phyloP scores from a whole-genome alignment of 2,797 vertebrate genomes.

The Sebastes reedi region DNA sequence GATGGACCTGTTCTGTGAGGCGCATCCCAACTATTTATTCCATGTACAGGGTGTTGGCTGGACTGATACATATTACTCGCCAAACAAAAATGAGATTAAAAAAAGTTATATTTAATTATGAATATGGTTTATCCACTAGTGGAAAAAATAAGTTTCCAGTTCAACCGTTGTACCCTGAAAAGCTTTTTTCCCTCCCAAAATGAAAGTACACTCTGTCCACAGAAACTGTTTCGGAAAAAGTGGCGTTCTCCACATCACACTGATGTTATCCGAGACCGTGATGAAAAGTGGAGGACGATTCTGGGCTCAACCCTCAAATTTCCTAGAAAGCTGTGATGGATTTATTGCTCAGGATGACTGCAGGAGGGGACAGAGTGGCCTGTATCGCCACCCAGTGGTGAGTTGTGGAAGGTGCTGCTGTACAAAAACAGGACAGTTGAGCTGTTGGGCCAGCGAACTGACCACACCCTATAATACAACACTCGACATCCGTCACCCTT shows the following conservation, averaged over 20 bases:
- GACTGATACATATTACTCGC: not conserved
- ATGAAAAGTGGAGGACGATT: conserved; percentile 1
- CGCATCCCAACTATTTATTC: not conserved
- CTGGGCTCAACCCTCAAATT: conserved; percentile 24
- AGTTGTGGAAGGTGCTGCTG: not conserved
- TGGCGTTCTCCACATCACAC: not conserved
- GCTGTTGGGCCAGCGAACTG: not conserved
- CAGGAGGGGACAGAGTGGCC: not conserved
- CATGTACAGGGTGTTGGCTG: not conserved
- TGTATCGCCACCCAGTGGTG: conserved; percentile 58
- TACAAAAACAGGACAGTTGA: not conserved
- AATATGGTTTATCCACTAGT: conserved; percentile 26
- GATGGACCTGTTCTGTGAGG: not conserved
- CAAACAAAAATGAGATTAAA: not conserved
- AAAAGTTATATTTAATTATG: conserved; percentile 9
- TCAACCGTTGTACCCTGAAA: conserved; percentile 29
- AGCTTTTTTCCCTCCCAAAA: not conserved
- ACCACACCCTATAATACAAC: conserved; percentile 11
- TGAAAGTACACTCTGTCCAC: conserved; percentile 24
- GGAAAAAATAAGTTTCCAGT: conserved; percentile 43
- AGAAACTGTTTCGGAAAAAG: conserved; percentile 5
- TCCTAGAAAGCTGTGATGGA: conserved; percentile 48
- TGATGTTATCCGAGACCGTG: conserved; percentile 25
- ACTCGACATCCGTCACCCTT: not conserved
- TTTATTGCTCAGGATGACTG: not conserved